Evolutionary conservation across 2,888 invertebrate genomes (phyloP).

Genomic region (Molanna angustata): DNA sequence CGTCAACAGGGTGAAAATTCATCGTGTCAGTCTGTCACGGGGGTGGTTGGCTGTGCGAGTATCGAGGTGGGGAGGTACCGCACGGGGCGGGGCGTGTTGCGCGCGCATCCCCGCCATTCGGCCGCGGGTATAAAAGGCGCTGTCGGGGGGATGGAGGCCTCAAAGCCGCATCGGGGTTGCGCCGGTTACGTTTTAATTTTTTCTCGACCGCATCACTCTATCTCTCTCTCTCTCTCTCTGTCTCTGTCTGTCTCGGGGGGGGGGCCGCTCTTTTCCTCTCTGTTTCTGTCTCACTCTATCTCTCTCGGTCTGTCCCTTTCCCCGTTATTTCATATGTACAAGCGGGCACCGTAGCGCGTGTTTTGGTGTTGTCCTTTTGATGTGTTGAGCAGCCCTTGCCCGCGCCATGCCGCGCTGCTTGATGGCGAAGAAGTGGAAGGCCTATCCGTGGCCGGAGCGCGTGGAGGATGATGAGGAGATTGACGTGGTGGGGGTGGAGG

Average conservation of each 20-base stretch:
- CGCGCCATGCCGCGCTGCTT: slow-evolving; percentile 89
- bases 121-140: slow-evolving; percentile 49
- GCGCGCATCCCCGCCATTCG: slow-evolving; percentile 34
- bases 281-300: slow-evolving; percentile 31
- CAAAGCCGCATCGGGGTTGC: slow-evolving; percentile 54
- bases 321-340: no score
- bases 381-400: slow-evolving; percentile 56
- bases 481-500: slow-evolving; percentile 67
- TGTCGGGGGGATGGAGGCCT: slow-evolving; percentile 40
- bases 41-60: slow-evolving; percentile 13
- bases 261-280: no score
- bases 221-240: slow-evolving; percentile 33
- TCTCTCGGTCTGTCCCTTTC: slow-evolving; percentile 5
- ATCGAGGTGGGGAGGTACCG: slow-evolving; percentile 39
- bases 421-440: slow-evolving; percentile 96
- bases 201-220: slow-evolving; percentile 32
- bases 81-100: slow-evolving; percentile 37
- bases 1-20: no score
- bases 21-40: not conserved
- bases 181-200: slow-evolving; percentile 39
- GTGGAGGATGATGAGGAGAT: slow-evolving; percentile 70
- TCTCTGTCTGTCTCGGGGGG: slow-evolving; percentile 27
- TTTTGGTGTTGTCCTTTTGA: slow-evolving; percentile 18
- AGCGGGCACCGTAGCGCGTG: no score
- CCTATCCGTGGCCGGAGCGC: slow-evolving; percentile 73